Evolutionary conservation across 2,888 invertebrate species (phyloP).

Genomic region (Dysmachus trigonus): DNA sequence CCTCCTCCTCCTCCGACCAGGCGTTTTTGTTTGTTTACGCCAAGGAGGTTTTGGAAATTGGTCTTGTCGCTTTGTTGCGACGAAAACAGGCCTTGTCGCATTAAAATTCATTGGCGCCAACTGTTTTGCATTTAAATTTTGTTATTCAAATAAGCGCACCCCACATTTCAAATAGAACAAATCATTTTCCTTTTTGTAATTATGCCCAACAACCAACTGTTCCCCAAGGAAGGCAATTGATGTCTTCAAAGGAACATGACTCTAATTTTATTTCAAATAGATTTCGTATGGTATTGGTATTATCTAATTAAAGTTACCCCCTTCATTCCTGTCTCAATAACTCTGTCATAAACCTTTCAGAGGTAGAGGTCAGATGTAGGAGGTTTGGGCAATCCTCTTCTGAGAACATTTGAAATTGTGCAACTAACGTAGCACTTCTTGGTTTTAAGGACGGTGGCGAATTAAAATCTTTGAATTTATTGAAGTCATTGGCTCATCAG

Average conservation of each 20-base stretch:
- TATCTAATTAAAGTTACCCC: neutral
- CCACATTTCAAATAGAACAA: neutral
- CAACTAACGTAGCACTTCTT: neutral
- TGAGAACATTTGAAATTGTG: neutral
- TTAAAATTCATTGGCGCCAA: neutral
- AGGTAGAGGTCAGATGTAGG: neutral
- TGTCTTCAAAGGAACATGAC: neutral
- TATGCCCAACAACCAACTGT: neutral
- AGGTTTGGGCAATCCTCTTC: neutral
- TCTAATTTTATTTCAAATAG: neutral
- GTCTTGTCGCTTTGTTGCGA: neutral
- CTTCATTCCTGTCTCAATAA: neutral
- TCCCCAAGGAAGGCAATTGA: neutral
- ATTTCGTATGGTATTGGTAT: neutral
- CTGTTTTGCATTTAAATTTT: neutral
- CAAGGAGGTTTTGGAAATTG: neutral
- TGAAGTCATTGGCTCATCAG: neutral
- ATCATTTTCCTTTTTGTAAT: neutral
- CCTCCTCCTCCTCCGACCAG: neutral
- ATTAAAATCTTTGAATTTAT: neutral
- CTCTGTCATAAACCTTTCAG: neutral
- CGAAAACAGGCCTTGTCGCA: neutral
- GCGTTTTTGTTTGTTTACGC: neutral
- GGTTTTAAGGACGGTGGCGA: neutral
- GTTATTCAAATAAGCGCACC: neutral